phyloP scores from a whole-genome alignment of 2,113 vertebrate genomes.

The Peromyscus leucopus region DNA sequence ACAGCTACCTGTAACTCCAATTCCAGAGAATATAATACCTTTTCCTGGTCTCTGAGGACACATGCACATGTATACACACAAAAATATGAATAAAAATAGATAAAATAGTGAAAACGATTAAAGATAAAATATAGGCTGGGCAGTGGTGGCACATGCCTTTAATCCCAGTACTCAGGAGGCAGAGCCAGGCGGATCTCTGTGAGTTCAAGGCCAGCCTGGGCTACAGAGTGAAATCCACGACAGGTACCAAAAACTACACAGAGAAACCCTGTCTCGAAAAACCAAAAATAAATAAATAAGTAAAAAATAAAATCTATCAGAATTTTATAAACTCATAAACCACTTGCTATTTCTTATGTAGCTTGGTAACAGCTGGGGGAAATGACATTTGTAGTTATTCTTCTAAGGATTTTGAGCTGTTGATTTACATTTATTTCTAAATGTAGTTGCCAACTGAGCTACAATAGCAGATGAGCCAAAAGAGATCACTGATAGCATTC shows the following conservation, averaged over 20 bases:
- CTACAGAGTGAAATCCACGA: too few species aligned
- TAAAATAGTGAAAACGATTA: slow-evolving; percentile 9
- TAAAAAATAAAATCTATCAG: slow-evolving; percentile 16
- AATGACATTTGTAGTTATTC: slow-evolving; percentile 79
- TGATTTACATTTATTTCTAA: slow-evolving; percentile 88
- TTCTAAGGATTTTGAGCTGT: slow-evolving; percentile 76
- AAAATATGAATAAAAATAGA: not conserved
- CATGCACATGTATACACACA: not conserved
- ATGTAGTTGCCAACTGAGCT: slow-evolving; percentile 89
- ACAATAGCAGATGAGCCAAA: slow-evolving; percentile 87
- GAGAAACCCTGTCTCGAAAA: too few species aligned
- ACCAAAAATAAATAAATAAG: not conserved
- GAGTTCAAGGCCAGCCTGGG: too few species aligned
- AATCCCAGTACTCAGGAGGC: too few species aligned
- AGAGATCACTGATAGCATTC: slow-evolving; percentile 82
- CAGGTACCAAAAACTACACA: too few species aligned
- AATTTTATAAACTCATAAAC: slow-evolving; percentile 47
- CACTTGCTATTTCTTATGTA: slow-evolving; percentile 80
- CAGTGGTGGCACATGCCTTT: too few species aligned
- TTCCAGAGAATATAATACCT: not conserved
- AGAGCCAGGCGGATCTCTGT: too few species aligned
- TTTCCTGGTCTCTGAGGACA: not conserved
- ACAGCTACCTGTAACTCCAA: not conserved
- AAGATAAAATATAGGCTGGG: not conserved
- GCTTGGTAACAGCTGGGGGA: slow-evolving; percentile 44